Evolutionary conservation across 1,140 invertebrate genomes (phyloP), one percentile per base, ranked within the genome.

Genomic region (Holotrichia oblita): DNA sequence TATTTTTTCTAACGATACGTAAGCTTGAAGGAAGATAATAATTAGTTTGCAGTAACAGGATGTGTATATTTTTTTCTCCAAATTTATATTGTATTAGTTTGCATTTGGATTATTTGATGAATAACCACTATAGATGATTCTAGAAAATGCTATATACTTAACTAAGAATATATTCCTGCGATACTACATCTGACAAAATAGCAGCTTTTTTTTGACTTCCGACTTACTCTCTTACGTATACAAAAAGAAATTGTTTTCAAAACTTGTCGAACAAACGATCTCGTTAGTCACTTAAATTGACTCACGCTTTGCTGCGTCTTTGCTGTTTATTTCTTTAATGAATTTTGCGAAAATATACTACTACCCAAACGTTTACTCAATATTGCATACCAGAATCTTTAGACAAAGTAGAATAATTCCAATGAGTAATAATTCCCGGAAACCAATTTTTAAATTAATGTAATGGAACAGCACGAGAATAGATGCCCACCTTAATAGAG

Each of bases 371-470:
- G 20, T 69, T 22, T n/a, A 27, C 17, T 69, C n/a, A 27, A 69
- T 69, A 10, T 69, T 20, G 61, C 22, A 20, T 69, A 34, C 27
- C 22, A 69, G 22, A n/a, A 27, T 27, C 61, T 34, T 34, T 34
- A 69, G 12, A 69, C 61, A 34, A 69, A 22, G 22, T 69, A 8
- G 61, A 69, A 69, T 27, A 64, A 69, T 69, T 69, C 61, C 61
- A 24, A 69, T 69, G 61, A 69, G 61, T 69, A 69, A 69, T 69
- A 9, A 0, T 69, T 14, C 61, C 10, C 2, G 20, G 27, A 69
- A 69, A 69, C 4, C 0, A 69, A 12, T 69, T 69, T 24, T 34
- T 9, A 24, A 27, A 69, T 10, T 8, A 34, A 34, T 34, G 27
- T 34, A 34, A 34, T 34, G 1, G 27, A 34, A 34, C 27, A 34